phyloP scores from a whole-genome alignment of 2,113 vertebrate genomes.

The Parus major region DNA sequence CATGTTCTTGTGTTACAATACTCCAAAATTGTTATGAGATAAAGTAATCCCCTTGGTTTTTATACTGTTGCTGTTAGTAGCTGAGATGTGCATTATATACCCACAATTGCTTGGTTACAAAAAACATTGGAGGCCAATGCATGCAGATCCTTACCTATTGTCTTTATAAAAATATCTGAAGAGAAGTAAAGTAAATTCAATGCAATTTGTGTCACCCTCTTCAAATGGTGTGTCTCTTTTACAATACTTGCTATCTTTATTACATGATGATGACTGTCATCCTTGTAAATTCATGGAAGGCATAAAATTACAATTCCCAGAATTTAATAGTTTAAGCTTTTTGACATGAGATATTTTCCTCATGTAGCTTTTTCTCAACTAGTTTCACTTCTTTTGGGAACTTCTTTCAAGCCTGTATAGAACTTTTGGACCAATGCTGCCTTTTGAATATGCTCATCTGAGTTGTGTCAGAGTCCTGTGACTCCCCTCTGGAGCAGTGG shows the following conservation, averaged over 20 bases:
- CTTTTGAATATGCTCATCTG: neutral
- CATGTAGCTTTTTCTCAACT: neutral
- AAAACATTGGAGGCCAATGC: neutral
- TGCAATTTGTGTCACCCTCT: neutral
- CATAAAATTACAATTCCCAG: neutral
- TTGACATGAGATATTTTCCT: neutral
- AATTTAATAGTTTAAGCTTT: neutral
- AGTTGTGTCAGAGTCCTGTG: neutral
- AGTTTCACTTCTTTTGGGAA: neutral
- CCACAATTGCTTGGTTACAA: neutral
- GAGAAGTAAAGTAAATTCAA: neutral
- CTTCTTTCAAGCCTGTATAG: neutral
- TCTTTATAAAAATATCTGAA: neutral
- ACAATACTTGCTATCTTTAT: neutral
- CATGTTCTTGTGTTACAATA: neutral
- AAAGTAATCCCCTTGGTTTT: neutral
- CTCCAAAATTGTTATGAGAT: neutral
- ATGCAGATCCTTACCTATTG: neutral
- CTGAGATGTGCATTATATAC: neutral
- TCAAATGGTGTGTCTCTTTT: neutral
- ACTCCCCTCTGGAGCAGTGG: neutral
- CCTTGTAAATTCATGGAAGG: neutral
- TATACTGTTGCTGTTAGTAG: neutral
- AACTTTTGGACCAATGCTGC: neutral
- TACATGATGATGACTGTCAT: neutral